phyloP scores from a whole-genome alignment of 1,140 invertebrate species.

The Pseudomyrmex sp. region DNA sequence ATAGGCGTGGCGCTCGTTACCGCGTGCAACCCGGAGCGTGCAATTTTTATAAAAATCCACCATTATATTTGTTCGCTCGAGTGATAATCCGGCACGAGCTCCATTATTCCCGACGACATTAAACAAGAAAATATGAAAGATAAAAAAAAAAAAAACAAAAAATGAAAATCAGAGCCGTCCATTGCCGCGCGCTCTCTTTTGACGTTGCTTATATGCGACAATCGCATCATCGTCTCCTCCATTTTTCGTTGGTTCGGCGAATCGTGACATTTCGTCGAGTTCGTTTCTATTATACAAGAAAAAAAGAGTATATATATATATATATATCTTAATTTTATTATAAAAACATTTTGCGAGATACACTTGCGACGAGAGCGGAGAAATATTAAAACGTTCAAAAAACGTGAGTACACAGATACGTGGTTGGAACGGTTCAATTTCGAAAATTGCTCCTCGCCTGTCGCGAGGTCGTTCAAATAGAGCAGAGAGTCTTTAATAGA shows the following conservation, averaged over 20 bases:
- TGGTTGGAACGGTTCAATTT: slow-evolving; percentile 57
- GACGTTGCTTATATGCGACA: slow-evolving; percentile 41
- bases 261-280: slow-evolving; percentile 60
- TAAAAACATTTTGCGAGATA: too few relatives aligned
- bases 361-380: too few relatives aligned
- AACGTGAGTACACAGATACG: slow-evolving; percentile 3
- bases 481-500: slow-evolving; percentile 46
- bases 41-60: slow-evolving; percentile 56
- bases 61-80: slow-evolving; percentile 60
- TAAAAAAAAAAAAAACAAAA: neutral
- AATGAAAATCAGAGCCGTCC: slow-evolving; percentile 34
- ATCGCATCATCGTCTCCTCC: slow-evolving; percentile 37
- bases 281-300: too few relatives aligned
- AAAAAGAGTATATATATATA: too few relatives aligned
- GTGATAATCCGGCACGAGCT: slow-evolving; percentile 7
- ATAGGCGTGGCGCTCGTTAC: slow-evolving; percentile 51
- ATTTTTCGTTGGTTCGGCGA: slow-evolving; percentile 22
- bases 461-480: slow-evolving; percentile 22
- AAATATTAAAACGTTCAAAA: slow-evolving; percentile 34
- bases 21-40: slow-evolving; percentile 19
- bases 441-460: slow-evolving; percentile 45
- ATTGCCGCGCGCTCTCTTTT: slow-evolving; percentile 13
- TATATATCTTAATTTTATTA: too few relatives aligned
- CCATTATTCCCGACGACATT: slow-evolving; percentile 59
- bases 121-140: slow-evolving; percentile 30